Evolutionary conservation across 1,140 invertebrate genomes (phyloP), one percentile per base, ranked within the genome.

Genomic region (Panulirus ornatus): DNA sequence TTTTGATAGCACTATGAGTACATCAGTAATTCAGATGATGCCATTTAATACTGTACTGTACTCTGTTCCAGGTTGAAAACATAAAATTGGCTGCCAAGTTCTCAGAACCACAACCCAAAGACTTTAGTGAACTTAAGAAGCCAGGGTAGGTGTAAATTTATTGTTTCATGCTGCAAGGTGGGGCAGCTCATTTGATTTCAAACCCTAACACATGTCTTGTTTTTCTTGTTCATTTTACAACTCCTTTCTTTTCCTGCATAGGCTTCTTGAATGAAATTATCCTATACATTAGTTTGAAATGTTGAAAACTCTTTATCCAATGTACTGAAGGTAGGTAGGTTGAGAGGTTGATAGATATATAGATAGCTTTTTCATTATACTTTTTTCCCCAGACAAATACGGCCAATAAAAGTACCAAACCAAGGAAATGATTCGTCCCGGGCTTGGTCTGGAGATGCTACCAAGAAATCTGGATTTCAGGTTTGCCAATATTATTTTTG

Each of bases 71-170:
- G 79, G 94, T 98, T 47, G 98, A 99, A 95, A 97, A 98, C 91
- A 97, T 99, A n/a, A 98, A 97, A 95, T 94, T 99, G 84, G 96
- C 98, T 3, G 97, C 98, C 34, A 97, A 98, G 94, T 96, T 99
- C 92, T 94, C 99, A 36, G 98, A 99, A 94, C 98, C 98, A 0
- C 98, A 99, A 94, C 98, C 98, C 83, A 97, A 97, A 51, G 95
- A 95, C 92, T 93, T 94, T 70, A 88, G 91, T 85, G 82, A 90
- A 88, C 47, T 90, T 42, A 90, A 89, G 82, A 92, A 92, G 54
- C 51, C 91, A 63, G 91, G 91, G 91, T 92, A 66, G 84, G 81
- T 81, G 34, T 84, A 14, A 2, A 81, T 81, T 34, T 16, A 27
- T 81, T 51, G 16, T 81, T 47, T 14, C 27, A 2, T 81, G n/a